Base-by-base conservation (phyloP, 1,140 invertebrate genomes). In the Calephelis nemesis region DNA sequence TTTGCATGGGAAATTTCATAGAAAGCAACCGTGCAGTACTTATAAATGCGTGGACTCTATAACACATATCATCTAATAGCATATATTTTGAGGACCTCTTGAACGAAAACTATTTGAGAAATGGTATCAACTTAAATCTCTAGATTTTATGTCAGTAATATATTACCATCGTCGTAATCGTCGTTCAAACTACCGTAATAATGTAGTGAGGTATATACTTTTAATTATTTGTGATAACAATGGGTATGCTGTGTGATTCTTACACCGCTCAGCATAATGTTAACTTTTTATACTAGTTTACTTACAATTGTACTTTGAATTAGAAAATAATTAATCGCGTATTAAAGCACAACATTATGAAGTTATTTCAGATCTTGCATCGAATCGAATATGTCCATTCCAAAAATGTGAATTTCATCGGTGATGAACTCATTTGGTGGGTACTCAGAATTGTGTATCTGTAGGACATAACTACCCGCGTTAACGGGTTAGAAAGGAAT, bases 171-270 rank as follows among this genome's bases (percentile, higher is more conserved):
- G 68, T 74, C 82, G 77, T 85, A 82, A 74, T 74, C n/a, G n/a
- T n/a, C n/a, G n/a, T 74, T 75, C 71, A 50, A 67, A 74, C 80
- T 60, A 39, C 54, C 74, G 62, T 76, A 80, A 85, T 87, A 79
- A 84, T 76, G 76, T 77, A 71, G 76, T 77, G 74, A 81, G 78
- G 85, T 84, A 88, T 78, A 84, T 81, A 77, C 79, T 73, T 72
- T 89, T 91, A 90, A 90, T 91, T 91, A 86, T 76, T 74, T 75
- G 45, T 74, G 88, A 90, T 91, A 89, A 74, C 65, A 72, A 90
- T 89, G 84, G 75, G 74, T 74, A 86, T 83, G 80, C 72, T 80
- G 75, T 75, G 78, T 78, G 77, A 80, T 82, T 79, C 76, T 69
- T 80, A 77, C 74, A 82, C 82, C 77, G 74, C 82, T 79, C 77